Percentiles rank a stretch among this genome's conserved stretches.
Evolutionary conservation across 1,140 invertebrate species (phyloP).

Genomic region (Agrypnia vestita): DNA sequence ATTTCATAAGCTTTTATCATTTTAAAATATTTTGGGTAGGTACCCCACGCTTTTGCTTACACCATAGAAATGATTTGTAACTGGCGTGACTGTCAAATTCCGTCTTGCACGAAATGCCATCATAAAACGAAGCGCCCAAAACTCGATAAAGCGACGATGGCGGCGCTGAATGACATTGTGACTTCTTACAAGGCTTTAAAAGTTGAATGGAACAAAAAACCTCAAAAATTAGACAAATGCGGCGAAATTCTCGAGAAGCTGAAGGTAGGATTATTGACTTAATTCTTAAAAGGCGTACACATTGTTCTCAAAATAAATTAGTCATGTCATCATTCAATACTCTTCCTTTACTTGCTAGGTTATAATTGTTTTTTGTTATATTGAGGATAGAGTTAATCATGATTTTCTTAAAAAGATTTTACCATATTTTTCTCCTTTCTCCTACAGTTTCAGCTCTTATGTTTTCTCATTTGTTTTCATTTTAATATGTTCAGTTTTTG

Average conservation of each 20-base stretch:
- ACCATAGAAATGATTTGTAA: constrained; percentile 29
- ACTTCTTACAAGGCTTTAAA: constrained; percentile 45
- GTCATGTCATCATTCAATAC: no score
- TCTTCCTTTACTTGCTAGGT: no score
- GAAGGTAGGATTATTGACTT: constrained; percentile 30
- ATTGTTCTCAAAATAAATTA: no score
- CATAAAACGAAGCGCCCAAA: constrained; percentile 1
- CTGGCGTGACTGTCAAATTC: constrained; percentile 50
- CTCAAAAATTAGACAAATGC: constrained; percentile 42
- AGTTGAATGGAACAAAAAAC: constrained; percentile 45
- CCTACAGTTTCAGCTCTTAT: no score
- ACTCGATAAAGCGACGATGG: constrained; percentile 18
- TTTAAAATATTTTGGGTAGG: not conserved
- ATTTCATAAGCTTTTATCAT: no score
- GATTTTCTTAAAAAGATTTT: no score
- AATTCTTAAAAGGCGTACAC: not conserved
- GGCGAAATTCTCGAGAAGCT: constrained; percentile 48
- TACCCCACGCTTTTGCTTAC: not conserved
- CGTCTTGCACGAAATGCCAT: constrained; percentile 21
- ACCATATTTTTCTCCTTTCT: no score
- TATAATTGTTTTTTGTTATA: no score
- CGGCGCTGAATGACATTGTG: constrained; percentile 46
- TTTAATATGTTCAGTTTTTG: no score
- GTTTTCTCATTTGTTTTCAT: no score
- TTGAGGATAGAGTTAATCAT: no score